Percentiles rank a stretch among this genome's conserved stretches.
Conservation (phyloP, 2,113 vertebrate genomes). For the Lycaon pictus region DNA sequence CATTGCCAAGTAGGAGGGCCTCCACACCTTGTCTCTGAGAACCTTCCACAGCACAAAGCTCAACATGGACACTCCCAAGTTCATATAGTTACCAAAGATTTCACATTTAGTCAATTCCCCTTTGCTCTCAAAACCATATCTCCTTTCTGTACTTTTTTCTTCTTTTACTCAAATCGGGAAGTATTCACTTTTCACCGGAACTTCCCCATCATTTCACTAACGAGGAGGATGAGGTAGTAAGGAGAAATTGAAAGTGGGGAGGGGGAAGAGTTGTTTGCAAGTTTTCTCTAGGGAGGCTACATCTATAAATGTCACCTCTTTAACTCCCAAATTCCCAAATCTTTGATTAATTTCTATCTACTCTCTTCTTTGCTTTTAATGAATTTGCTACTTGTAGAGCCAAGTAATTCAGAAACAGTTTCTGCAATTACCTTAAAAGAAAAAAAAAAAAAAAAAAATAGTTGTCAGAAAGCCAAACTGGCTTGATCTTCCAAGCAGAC, state of each 20-base stretch:
- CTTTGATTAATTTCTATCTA: not conserved
- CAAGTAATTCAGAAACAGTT: slow-evolving; percentile 32
- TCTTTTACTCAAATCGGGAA: slow-evolving; percentile 76
- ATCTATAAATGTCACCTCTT: not conserved
- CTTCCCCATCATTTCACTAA: slow-evolving; percentile 52
- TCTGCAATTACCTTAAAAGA: slow-evolving; percentile 18
- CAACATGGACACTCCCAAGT: not conserved
- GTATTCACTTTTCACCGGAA: slow-evolving; percentile 55
- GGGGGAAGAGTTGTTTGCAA: not conserved
- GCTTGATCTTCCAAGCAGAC: slow-evolving; percentile 58
- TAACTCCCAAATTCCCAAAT: not conserved
- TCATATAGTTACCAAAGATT: not conserved
- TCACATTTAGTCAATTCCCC: slow-evolving; percentile 70
- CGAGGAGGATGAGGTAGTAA: not conserved
- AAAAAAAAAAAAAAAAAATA: not conserved
- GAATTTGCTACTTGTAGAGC: not conserved
- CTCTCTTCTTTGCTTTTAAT: not conserved
- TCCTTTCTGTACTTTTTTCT: slow-evolving; percentile 78
- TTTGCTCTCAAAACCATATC: slow-evolving; percentile 76
- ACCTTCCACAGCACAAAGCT: not conserved
- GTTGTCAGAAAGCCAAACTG: slow-evolving; percentile 12
- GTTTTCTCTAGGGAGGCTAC: slow-evolving; percentile 47
- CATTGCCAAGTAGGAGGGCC: not conserved
- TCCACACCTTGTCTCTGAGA: not conserved
- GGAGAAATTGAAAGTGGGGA: slow-evolving; percentile 56